Evolutionary conservation across 2,113 vertebrate genomes (phyloP).

Genomic region (Muntiacus reevesi): DNA sequence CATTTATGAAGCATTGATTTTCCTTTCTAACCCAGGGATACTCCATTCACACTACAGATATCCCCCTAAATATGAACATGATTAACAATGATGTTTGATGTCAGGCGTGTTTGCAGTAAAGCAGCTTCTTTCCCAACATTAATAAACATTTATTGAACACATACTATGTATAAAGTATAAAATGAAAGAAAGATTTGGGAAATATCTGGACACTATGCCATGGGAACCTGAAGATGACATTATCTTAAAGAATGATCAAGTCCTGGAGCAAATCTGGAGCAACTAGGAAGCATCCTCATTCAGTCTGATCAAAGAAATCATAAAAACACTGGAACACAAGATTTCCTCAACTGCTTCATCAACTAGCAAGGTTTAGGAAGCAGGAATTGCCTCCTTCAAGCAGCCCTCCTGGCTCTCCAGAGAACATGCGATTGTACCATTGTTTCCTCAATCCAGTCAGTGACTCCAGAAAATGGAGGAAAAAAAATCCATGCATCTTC

Average conservation of each 20-base stretch:
- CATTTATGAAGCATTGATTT: background rate
- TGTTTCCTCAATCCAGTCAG: background rate
- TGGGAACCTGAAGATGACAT: background rate
- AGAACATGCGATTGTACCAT: background rate
- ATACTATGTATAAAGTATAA: background rate
- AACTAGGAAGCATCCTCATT: background rate
- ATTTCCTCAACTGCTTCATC: background rate
- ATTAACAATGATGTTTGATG: background rate
- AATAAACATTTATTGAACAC: background rate
- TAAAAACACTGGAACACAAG: background rate
- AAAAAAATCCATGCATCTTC: background rate
- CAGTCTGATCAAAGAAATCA: background rate
- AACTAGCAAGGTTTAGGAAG: background rate
- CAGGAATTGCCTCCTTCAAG: background rate
- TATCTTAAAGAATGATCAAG: background rate
- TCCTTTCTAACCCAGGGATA: background rate
- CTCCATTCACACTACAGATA: background rate
- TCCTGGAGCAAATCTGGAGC: background rate
- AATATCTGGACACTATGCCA: background rate
- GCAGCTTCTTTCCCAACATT: background rate
- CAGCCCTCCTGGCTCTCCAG: background rate
- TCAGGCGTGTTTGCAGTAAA: background rate
- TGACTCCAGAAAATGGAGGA: background rate
- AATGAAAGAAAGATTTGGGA: background rate
- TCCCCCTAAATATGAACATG: background rate